phyloP scores from a whole-genome alignment of 2,888 invertebrate species.

The Habroteleia sp. region DNA sequence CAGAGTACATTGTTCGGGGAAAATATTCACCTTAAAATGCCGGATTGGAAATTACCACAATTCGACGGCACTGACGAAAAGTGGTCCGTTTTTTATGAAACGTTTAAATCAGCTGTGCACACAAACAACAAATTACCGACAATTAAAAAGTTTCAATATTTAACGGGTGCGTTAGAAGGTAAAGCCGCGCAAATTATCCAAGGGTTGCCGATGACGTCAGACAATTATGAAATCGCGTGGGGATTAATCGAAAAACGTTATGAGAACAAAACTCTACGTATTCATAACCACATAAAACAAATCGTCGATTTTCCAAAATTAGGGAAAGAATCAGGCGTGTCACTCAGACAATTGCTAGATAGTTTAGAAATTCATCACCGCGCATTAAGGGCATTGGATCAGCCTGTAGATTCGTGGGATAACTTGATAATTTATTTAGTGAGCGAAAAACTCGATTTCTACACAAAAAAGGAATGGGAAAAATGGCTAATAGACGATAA shows the following conservation, averaged over 20 bases:
- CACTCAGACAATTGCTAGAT: conserved; percentile 58
- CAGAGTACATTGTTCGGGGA: neutral
- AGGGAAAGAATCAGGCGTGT: conserved; percentile 31
- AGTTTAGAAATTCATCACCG: conserved; percentile 53
- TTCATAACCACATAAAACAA: conserved; percentile 61
- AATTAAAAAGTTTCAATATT: conserved; percentile 64
- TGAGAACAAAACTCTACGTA: conserved; percentile 61
- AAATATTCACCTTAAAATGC: conserved; percentile 6
- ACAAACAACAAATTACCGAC: conserved; percentile 40
- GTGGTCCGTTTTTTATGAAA: conserved; percentile 62
- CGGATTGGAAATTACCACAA: conserved; percentile 43
- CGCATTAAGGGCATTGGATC: conserved; percentile 63
- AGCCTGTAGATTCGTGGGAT: conserved; percentile 66
- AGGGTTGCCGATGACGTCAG: conserved; percentile 55
- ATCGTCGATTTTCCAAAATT: conserved; percentile 47
- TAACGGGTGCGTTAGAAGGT: conserved; percentile 53
- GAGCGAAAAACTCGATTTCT: conserved; percentile 65
- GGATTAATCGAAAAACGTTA: conserved; percentile 50
- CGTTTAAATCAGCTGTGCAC: conserved; percentile 59
- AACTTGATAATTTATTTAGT: conserved; percentile 65
- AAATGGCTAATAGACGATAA: too few relatives aligned
- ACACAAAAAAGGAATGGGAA: conserved; percentile 66
- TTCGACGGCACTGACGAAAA: conserved; percentile 59
- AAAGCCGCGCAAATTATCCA: conserved; percentile 52
- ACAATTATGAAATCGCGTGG: conserved; percentile 65